Conservation (phyloP, 2,797 vertebrate genomes). For the Pogonophryne albipinna region DNA sequence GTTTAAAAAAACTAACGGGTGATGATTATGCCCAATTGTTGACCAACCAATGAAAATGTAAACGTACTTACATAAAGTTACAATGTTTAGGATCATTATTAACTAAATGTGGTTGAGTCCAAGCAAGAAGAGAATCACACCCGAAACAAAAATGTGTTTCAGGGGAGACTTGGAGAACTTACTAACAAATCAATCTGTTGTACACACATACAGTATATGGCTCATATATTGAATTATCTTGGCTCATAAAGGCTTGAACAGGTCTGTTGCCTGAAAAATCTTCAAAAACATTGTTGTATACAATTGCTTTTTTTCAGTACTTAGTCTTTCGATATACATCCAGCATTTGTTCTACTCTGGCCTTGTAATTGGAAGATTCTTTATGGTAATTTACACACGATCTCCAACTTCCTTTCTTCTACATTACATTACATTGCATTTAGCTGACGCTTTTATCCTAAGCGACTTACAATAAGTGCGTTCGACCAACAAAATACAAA, state of each 20-base stretch:
- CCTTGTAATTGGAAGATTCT: neutral
- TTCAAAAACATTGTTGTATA: neutral
- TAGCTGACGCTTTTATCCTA: no score
- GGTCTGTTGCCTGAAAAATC: slow-evolving; percentile 7
- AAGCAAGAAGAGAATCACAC: slow-evolving; percentile 1
- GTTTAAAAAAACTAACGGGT: neutral
- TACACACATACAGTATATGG: slow-evolving; percentile 2
- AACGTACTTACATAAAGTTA: neutral
- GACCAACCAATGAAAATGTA: neutral
- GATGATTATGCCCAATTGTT: neutral
- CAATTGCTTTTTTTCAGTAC: neutral
- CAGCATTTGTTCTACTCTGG: neutral
- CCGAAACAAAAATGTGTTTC: slow-evolving; percentile 6
- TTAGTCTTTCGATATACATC: neutral
- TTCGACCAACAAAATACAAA: no score
- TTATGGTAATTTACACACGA: neutral
- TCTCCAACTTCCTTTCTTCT: neutral
- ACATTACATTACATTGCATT: no score
- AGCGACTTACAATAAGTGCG: no score
- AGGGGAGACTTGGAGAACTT: neutral
- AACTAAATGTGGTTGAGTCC: neutral
- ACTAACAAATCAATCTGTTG: neutral
- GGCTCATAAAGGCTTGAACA: neutral
- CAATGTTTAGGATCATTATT: slow-evolving; percentile 3
- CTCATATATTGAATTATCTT: slow-evolving; percentile 1